Evolutionary conservation across 1,140 invertebrate genomes (phyloP), one percentile per base, ranked within the genome.

Genomic region (Philotrypesis tridentata): DNA sequence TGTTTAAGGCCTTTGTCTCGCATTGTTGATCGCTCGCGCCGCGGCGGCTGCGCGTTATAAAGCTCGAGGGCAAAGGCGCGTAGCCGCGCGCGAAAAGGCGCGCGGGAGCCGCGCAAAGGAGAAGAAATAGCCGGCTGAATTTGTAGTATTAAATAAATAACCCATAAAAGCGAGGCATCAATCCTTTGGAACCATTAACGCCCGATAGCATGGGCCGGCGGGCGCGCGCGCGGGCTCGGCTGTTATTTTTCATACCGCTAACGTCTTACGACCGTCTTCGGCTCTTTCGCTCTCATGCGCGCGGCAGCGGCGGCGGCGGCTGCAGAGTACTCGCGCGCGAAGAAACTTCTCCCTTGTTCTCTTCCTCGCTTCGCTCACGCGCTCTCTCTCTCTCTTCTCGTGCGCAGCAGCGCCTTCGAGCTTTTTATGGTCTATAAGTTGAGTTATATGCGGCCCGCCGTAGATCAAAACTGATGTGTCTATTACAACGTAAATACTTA

Each of bases 101-200:
- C n/a, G n/a, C n/a, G n/a, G n/a, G n/a, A 17, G 21, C 48, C 48
- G 63, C 60, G 48, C 7, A 82, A 87, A 84, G 61, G 67, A 84
- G 85, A 80, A 68, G 79, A 70, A 82, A 85, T 84, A 73, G 83
- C 72, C 63, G 80, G 85, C 87, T 85, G 87, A 91, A 92, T 91
- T 92, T 92, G 91, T 92, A 90, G 90, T 90, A 90, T 92, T 92
- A 91, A 90, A 92, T 91, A 91, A 92, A 91, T 91, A 91, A 91
- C 88, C 88, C 90, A 91, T 91, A 91, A 92, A 91, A 86, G 86
- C 83, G 83, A 84, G 89, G 89, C 89, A 91, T 91, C 89, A 89
- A 91, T 91, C 88, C 88, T 87, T 81, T 27, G 68, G 75, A 78
- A 73, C 75, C 89, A 91, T 92, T 91, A 92, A 90, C 90, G 89